Evolutionary conservation across 2,113 vertebrate species (phyloP).

Genomic region (Hemiscyllium ocellatum): DNA sequence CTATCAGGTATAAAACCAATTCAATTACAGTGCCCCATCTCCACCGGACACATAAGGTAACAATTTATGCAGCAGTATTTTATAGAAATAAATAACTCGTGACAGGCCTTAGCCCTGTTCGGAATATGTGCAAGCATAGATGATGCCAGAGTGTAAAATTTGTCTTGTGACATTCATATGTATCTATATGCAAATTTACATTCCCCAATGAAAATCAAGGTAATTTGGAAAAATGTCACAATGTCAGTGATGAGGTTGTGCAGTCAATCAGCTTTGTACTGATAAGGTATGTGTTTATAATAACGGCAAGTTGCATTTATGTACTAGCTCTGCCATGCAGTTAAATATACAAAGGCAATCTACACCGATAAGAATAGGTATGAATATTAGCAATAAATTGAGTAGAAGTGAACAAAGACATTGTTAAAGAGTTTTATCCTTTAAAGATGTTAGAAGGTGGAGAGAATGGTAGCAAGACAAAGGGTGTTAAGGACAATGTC

Average conservation of each 20-base stretch:
- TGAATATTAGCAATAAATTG: neutral
- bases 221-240: neutral
- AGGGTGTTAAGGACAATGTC: neutral
- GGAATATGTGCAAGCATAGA: neutral
- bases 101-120: neutral
- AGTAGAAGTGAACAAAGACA: neutral
- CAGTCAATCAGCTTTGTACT: neutral
- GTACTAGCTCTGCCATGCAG: neutral
- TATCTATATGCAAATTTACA: slow-evolving; percentile 10
- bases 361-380: neutral
- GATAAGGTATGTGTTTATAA: neutral
- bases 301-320: neutral
- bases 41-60: neutral
- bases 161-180: neutral
- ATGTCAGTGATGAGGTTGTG: neutral
- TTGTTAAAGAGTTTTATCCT: neutral
- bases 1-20: neutral
- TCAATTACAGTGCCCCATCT: neutral
- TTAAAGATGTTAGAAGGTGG: neutral
- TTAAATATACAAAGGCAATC: neutral
- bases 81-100: neutral
- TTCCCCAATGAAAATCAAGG: slow-evolving; percentile 12
- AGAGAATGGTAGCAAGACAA: neutral
- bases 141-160: slow-evolving; percentile 27
- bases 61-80: neutral